Base-by-base conservation (phyloP, 2,888 invertebrate species). In the Lasioglossum figueresi region DNA sequence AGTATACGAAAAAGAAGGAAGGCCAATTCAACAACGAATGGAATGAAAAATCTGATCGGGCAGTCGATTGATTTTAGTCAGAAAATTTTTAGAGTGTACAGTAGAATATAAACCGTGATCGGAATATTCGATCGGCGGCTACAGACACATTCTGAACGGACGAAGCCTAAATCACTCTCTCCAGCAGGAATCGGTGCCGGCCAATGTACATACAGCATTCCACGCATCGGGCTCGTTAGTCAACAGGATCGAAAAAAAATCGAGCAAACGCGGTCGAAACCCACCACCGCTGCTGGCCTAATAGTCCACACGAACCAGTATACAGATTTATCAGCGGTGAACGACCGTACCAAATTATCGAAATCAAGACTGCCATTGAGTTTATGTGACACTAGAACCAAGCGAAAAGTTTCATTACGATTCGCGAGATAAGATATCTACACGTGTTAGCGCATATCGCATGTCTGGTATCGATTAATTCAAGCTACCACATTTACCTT, bases 401-500 rank as follows among this genome's bases (percentile, higher is more conserved):
- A 40, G 52, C 23, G 85, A 59, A 52, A 82, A 82, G 78, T 74
- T 72, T 76, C 73, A 56, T 73, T 23, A 48, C 74, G 82, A 85
- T 68, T 76, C 79, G 77, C 63, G 31, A 79, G 85, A 85, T 85
- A 86, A 72, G 74, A 59, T 85, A 79, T 85, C 85, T 78, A 84
- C 84, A 79, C 84, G 79, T 84, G 84, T 84, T 34, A 56, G 45
- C 37, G 72, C 68, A 72, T 76, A 72, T 66, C 66, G 52, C 14
- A 66, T 43, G 75, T 73, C 85, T 79, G 76, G 86, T 78, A 76
- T 71, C 75, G 80, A 86, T 86, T 86, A 76, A 85, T 85, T 86
- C 45, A 45, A 19, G 45, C 45, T 45, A 45, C 45, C 74, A 77
- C 78, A 59, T 73, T 81, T 81, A 72, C 79, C 76, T 76, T 80